Conservation (phyloP, 2,113 vertebrate genomes). For the Reinhardtius hippoglossoides region DNA sequence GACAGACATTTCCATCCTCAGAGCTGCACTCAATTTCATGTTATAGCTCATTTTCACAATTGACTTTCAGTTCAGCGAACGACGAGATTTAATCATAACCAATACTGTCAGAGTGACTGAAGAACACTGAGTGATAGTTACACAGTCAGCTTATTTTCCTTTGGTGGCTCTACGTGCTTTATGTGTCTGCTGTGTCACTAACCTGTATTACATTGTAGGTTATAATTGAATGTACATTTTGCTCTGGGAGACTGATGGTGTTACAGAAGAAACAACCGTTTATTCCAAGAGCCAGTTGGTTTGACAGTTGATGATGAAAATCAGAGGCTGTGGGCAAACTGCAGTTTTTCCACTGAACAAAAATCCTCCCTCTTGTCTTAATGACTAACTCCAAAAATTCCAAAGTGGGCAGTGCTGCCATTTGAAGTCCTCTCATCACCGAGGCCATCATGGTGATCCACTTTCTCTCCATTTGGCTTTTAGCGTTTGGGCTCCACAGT, state of each 20-base stretch:
- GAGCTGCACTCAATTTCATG: background rate
- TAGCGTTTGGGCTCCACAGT: constrained; percentile 42
- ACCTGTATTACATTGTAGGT: no score
- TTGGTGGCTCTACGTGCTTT: background rate
- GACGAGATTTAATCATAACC: background rate
- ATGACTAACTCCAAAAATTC: constrained; percentile 40
- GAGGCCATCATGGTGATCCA: constrained; percentile 40
- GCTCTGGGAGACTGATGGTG: background rate
- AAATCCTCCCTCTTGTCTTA: constrained; percentile 22
- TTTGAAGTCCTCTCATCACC: constrained; percentile 51
- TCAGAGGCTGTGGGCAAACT: no score
- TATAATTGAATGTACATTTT: background rate
- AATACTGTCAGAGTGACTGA: background rate
- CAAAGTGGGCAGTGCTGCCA: constrained; percentile 31
- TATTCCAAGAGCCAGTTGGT: background rate
- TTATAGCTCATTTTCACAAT: background rate
- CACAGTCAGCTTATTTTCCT: background rate
- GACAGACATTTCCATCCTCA: background rate
- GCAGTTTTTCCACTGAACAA: background rate
- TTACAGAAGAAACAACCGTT: background rate
- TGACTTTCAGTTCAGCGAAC: constrained; percentile 16
- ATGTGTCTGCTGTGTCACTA: background rate
- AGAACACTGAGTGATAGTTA: background rate
- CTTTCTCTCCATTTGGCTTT: constrained; percentile 63
- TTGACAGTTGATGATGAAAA: background rate